Evolutionary conservation across 2,113 vertebrate species (phyloP).

Genomic region (Pomatostomus ruficeps): DNA sequence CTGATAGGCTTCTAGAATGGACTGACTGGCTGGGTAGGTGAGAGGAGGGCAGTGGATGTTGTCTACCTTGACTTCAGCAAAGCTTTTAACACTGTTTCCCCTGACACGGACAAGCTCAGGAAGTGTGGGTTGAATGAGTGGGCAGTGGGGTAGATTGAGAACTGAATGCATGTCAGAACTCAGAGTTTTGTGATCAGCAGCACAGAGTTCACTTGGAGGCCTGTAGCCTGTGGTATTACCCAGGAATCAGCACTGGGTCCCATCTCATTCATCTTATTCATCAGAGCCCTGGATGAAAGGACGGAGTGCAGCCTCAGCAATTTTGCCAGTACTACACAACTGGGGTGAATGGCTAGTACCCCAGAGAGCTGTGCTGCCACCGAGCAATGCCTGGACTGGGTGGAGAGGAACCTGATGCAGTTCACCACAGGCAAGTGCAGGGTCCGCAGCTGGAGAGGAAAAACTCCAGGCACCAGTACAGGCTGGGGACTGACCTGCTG

Average conservation of each 20-base stretch:
- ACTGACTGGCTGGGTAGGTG: not conserved
- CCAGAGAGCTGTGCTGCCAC: not conserved
- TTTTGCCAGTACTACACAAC: not conserved
- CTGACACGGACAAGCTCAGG: not conserved
- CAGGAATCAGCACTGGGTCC: not conserved
- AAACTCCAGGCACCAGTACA: no score
- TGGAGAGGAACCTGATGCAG: not conserved
- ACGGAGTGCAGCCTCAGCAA: not conserved
- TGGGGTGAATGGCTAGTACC: not conserved
- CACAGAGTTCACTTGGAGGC: not conserved
- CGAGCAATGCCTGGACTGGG: not conserved
- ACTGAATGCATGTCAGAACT: not conserved
- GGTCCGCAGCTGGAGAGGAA: not conserved
- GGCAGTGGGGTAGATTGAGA: not conserved
- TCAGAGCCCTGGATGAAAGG: not conserved
- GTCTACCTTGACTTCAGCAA: not conserved
- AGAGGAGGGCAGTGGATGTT: not conserved
- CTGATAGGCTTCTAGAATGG: not conserved
- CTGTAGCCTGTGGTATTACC: not conserved
- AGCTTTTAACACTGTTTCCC: not conserved
- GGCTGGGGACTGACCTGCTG: not conserved
- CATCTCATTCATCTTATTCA: accelerated
- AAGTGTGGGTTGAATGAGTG: not conserved
- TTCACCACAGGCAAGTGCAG: not conserved
- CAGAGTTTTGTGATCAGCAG: not conserved